These are phyloP conservation scores for Lates calcarifer DNA, from an alignment of 2,113 vertebrate genomes.

Conservation along the genomic window DNA sequence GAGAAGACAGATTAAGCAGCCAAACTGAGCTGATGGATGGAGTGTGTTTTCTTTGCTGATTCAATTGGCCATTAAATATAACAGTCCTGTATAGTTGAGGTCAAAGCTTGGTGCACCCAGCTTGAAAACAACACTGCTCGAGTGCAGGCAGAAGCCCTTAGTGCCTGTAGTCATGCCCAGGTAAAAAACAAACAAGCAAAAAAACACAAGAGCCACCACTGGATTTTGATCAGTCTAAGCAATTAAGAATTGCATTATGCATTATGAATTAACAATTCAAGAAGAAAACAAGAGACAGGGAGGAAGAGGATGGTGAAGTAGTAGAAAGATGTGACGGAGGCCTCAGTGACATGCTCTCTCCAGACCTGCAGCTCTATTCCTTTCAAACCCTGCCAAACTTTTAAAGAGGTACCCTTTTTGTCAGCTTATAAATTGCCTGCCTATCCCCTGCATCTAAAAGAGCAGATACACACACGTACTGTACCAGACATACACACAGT, in stretches of 20 bases:
- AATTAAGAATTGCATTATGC: no score
- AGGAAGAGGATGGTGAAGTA: neutral
- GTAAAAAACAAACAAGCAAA: no score
- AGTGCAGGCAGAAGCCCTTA: no score
- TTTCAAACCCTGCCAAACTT: constrained; percentile 88
- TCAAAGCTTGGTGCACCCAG: neutral
- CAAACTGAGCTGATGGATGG: no score
- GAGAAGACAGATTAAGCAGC: no score
- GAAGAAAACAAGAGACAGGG: neutral
- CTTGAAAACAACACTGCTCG: no score
- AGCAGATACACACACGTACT: neutral
- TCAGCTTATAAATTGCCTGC: constrained; percentile 92
- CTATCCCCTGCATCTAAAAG: constrained; percentile 55
- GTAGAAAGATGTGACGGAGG: constrained; percentile 32
- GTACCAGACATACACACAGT: constrained; percentile 20
- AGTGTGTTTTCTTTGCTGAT: no score
- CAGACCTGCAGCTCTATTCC: constrained; percentile 79
- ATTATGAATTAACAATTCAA: neutral
- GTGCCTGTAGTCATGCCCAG: no score
- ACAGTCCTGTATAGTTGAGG: no score
- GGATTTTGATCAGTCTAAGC: neutral
- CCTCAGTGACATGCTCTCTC: constrained; percentile 71
- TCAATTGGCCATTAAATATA: no score
- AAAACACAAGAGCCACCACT: neutral
- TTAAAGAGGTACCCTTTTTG: constrained; percentile 81